Percentiles rank a stretch among this genome's conserved stretches.
phyloP scores from a whole-genome alignment of 2,888 invertebrate species.

The Tetragnatha montana region DNA sequence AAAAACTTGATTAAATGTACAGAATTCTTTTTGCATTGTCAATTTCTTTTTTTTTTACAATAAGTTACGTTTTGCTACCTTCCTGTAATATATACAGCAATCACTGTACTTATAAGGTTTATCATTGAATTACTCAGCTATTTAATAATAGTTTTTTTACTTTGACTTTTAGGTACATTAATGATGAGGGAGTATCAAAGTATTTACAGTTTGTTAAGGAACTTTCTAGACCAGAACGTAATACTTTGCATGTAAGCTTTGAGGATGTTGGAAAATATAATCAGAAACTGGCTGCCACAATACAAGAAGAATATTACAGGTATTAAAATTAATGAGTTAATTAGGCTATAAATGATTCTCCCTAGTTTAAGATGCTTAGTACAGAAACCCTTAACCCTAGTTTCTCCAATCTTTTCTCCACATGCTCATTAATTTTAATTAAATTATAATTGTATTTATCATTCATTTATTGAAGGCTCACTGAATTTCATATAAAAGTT shows the following conservation, averaged over 20 bases:
- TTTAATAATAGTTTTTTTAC: no score
- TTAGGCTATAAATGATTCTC: no score
- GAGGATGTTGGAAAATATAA: slow-evolving; percentile 96
- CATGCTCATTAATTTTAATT: no score
- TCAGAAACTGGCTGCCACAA: slow-evolving; percentile 91
- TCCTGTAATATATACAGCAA: neutral
- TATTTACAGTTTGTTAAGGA: slow-evolving; percentile 89
- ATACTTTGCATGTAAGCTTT: slow-evolving; percentile 93
- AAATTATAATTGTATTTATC: no score
- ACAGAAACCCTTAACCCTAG: no score
- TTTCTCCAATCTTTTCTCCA: no score
- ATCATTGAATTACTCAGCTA: no score
- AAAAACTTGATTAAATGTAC: neutral
- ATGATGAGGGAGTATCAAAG: slow-evolving; percentile 91
- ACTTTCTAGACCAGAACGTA: slow-evolving; percentile 89
- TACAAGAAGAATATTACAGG: slow-evolving; percentile 95
- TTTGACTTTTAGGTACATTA: slow-evolving; percentile 74
- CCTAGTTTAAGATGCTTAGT: no score
- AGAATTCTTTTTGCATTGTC: neutral
- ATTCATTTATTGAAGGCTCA: no score
- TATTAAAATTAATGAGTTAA: slow-evolving; percentile 74
- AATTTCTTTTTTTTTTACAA: neutral
- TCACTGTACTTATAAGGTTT: no score
- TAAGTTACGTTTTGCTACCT: neutral
- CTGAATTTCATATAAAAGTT: no score